Evolutionary conservation across 2,797 vertebrate genomes (phyloP).

Genomic region (Galagoides demidoff): DNA sequence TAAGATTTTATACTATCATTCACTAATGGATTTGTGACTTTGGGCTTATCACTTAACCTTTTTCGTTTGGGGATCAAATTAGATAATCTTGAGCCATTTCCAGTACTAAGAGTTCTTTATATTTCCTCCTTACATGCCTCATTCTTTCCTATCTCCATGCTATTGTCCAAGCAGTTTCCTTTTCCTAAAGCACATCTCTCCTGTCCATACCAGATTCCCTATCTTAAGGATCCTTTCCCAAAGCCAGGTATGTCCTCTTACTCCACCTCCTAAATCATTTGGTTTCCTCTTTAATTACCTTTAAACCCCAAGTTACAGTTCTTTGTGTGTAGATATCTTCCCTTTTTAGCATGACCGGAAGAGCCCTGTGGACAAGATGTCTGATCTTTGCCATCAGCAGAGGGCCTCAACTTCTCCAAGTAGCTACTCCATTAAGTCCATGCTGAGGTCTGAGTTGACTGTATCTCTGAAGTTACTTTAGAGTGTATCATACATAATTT

Average conservation of each 20-base stretch:
- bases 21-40: neutral
- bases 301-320: neutral
- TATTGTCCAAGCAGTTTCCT: neutral
- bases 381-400: neutral
- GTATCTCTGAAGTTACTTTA: neutral
- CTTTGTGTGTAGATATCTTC: neutral
- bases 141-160: neutral
- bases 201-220: accelerated
- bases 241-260: neutral
- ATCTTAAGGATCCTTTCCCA: neutral
- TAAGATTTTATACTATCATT: neutral
- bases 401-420: neutral
- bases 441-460: neutral
- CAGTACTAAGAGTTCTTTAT: neutral
- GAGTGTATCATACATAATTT: neutral
- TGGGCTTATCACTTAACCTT: neutral
- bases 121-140: neutral
- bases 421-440: accelerated
- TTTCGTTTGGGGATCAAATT: neutral
- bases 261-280: neutral
- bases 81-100: neutral
- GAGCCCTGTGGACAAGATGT: neutral
- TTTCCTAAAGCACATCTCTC: neutral
- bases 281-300: neutral
- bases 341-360: neutral